Percentiles rank a stretch among this genome's conserved stretches.
Conservation (phyloP, 2,888 invertebrate species). For the Drosophila atroscutellata region DNA sequence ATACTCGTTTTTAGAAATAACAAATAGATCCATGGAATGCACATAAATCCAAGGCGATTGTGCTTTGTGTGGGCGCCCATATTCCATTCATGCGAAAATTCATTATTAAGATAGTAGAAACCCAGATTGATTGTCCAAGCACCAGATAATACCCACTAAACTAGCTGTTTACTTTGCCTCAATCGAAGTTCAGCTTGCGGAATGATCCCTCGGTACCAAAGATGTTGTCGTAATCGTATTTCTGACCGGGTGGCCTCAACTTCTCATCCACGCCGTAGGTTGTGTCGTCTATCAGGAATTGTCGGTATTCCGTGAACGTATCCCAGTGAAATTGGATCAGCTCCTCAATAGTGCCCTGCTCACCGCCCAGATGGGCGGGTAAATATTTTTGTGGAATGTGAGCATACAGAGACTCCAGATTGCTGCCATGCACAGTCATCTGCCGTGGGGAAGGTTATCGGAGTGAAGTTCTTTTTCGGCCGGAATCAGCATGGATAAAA, state of each 20-base stretch:
- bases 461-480: too few species aligned
- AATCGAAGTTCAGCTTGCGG: conserved; percentile 73
- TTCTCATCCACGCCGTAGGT: conserved; percentile 74
- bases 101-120: conserved; percentile 7
- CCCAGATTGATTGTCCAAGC: not conserved
- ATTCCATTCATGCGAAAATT: conserved; percentile 31
- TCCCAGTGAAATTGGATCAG: conserved; percentile 57
- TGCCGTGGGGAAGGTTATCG: conserved; percentile 62
- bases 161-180: not conserved
- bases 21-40: conserved; percentile 26
- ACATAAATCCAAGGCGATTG: conserved; percentile 26
- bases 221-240: conserved; percentile 63
- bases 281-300: conserved; percentile 71
- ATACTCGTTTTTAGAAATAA: conserved; percentile 2
- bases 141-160: not conserved
- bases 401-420: conserved; percentile 87
- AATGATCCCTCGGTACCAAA: conserved; percentile 82
- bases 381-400: conserved; percentile 87
- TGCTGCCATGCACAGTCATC: conserved; percentile 87
- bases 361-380: conserved; percentile 89
- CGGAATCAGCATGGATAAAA: not conserved
- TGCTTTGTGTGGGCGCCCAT: conserved; percentile 33
- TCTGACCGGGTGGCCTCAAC: conserved; percentile 62
- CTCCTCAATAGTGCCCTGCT: conserved; percentile 85
- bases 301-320: conserved; percentile 49